A percentile compares a stretch with the other conserved stretches of the same genome.
Conservation (phyloP, 2,113 vertebrate species). For the Limanda limanda region DNA sequence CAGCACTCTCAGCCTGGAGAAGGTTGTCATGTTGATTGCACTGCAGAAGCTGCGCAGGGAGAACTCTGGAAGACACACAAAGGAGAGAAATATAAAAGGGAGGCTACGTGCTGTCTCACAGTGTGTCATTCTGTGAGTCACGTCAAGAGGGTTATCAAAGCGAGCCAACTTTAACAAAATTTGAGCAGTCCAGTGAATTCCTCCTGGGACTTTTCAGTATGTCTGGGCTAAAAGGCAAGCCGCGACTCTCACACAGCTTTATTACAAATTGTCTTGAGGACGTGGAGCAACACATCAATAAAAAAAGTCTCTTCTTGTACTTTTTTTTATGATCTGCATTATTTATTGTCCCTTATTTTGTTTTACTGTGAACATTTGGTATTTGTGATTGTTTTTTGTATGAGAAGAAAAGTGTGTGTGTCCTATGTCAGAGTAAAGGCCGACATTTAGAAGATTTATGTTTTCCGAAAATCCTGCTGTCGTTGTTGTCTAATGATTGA, state of each 20-base stretch:
- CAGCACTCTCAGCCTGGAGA: slow-evolving; percentile 90
- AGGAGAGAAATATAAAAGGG: not conserved
- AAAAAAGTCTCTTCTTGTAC: not conserved
- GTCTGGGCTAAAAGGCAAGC: not conserved
- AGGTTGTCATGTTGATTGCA: slow-evolving; percentile 84
- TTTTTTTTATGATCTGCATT: not conserved
- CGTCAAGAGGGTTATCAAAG: not conserved
- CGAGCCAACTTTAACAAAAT: not conserved
- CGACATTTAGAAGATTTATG: not conserved
- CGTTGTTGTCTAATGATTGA: slow-evolving; percentile 2
- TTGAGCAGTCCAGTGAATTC: not conserved
- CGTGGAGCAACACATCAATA: not conserved
- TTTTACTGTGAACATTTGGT: not conserved
- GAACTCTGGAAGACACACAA: slow-evolving; percentile 85
- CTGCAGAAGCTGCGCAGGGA: slow-evolving; percentile 92
- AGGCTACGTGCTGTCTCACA: not conserved
- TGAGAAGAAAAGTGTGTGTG: not conserved
- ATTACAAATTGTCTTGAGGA: not conserved
- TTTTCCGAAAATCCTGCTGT: not conserved
- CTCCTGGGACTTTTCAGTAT: not conserved
- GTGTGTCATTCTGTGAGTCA: not conserved
- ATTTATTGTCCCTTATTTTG: not conserved
- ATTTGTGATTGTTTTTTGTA: not conserved
- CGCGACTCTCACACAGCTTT: not conserved
- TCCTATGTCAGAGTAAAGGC: not conserved